Evolutionary conservation across 2,888 invertebrate species (phyloP).

Genomic region (Trachelus troglodyta): DNA sequence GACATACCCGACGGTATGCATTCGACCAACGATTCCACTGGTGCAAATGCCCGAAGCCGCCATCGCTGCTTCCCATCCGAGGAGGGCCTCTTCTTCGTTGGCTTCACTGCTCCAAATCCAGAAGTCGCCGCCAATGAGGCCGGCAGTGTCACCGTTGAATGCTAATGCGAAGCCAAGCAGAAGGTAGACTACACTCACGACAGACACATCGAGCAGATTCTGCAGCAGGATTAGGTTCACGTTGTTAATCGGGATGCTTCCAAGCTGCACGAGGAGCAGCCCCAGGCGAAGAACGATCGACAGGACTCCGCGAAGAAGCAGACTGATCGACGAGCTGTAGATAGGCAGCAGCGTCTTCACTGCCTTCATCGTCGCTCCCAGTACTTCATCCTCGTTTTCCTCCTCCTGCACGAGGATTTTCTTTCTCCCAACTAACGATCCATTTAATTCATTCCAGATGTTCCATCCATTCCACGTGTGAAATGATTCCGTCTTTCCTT

Average conservation of each 20-base stretch:
- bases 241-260: slow-evolving; percentile 59
- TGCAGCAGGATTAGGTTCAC: slow-evolving; percentile 60
- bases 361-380: neutral
- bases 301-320: slow-evolving; percentile 30
- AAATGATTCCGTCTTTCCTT: too few relatives aligned
- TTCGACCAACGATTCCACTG: slow-evolving; percentile 52
- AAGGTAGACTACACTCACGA: slow-evolving; percentile 49
- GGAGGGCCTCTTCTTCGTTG: slow-evolving; percentile 43
- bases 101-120: slow-evolving; percentile 45
- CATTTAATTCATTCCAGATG: too few relatives aligned
- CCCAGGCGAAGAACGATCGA: slow-evolving; percentile 56
- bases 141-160: slow-evolving; percentile 47
- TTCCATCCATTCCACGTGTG: too few relatives aligned
- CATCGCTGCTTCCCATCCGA: slow-evolving; percentile 55
- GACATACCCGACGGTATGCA: slow-evolving; percentile 48
- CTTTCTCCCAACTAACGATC: neutral
- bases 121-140: slow-evolving; percentile 45
- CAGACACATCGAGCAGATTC: slow-evolving; percentile 58
- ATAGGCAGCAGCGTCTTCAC: neutral
- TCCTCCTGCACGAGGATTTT: neutral
- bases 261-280: slow-evolving; percentile 57
- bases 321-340: too few relatives aligned
- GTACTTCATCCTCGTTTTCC: neutral
- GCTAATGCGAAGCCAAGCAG: slow-evolving; percentile 54
- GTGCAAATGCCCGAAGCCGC: slow-evolving; percentile 58